These are phyloP conservation scores for Morphnarchus princeps DNA, from an alignment of 2,113 vertebrate species.

Conservation along the genomic window DNA sequence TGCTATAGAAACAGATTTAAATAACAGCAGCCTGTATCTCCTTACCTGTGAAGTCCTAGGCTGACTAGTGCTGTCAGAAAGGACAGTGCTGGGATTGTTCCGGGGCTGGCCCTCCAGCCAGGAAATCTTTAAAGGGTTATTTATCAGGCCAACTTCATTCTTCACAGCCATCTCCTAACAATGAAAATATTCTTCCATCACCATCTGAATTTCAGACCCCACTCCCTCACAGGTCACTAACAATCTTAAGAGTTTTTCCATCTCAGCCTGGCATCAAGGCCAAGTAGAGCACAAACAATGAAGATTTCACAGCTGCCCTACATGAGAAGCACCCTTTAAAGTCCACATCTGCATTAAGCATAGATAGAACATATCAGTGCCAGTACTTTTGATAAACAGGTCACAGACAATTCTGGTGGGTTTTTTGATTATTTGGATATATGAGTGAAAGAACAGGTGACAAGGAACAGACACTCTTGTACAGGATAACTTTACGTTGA, in stretches of 20 bases:
- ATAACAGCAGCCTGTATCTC: neutral
- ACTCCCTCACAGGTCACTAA: neutral
- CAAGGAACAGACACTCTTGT: neutral
- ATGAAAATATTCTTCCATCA: neutral
- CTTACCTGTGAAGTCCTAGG: slow-evolving; percentile 78
- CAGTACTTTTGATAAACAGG: neutral
- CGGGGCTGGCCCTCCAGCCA: slow-evolving; percentile 89
- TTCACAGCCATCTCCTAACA: slow-evolving; percentile 88
- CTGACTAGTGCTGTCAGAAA: neutral
- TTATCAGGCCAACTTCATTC: slow-evolving; percentile 86
- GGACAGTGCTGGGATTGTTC: neutral
- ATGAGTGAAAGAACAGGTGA: neutral
- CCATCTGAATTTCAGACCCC: neutral
- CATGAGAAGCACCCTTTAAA: neutral
- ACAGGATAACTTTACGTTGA: neutral
- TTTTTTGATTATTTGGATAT: neutral
- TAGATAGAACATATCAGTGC: neutral
- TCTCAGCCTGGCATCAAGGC: neutral
- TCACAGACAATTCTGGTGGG: neutral
- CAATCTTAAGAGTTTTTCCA: neutral
- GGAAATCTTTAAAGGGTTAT: slow-evolving; percentile 90
- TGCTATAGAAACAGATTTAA: neutral
- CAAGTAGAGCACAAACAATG: neutral
- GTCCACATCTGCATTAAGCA: neutral
- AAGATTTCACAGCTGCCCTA: neutral